Evolutionary conservation across 2,888 invertebrate genomes (phyloP).

Genomic region (Nephrotoma flavescens): DNA sequence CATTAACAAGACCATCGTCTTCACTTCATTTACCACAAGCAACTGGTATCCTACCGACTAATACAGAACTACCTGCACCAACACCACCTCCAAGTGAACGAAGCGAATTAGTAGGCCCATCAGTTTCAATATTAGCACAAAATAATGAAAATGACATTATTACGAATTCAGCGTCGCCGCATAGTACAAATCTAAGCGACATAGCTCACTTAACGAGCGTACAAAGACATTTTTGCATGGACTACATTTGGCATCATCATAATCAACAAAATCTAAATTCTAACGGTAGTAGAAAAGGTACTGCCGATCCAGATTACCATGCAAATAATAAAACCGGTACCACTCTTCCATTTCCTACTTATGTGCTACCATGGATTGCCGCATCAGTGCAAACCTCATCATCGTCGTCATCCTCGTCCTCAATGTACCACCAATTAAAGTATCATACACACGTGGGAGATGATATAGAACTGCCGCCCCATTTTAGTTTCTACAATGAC

Average conservation of each 20-base stretch:
- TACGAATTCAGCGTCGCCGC: slow-evolving; percentile 34
- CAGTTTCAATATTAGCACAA: slow-evolving; percentile 17
- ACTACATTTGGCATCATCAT: slow-evolving; percentile 66
- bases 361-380: slow-evolving; percentile 45
- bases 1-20: slow-evolving; percentile 9
- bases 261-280: slow-evolving; percentile 26
- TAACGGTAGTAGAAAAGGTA: slow-evolving; percentile 1
- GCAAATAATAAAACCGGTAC: slow-evolving; percentile 16
- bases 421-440: neutral
- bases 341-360: slow-evolving; percentile 46
- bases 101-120: slow-evolving; percentile 6
- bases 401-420: slow-evolving; percentile 1
- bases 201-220: slow-evolving; percentile 41
- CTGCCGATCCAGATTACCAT: neutral
- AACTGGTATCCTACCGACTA: slow-evolving; percentile 11
- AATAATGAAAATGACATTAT: slow-evolving; percentile 31
- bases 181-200: slow-evolving; percentile 14
- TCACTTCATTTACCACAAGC: slow-evolving; percentile 7
- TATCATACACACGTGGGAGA: neutral
- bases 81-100: slow-evolving; percentile 22
- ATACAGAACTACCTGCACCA: slow-evolving; percentile 14
- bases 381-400: slow-evolving; percentile 10
- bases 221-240: slow-evolving; percentile 54
- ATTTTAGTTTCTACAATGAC: slow-evolving; percentile 15
- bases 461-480: neutral